A percentile compares a stretch with the other conserved stretches of the same genome.
Evolutionary conservation across 2,113 vertebrate species (phyloP).

Genomic region (Rhombomys opimus): DNA sequence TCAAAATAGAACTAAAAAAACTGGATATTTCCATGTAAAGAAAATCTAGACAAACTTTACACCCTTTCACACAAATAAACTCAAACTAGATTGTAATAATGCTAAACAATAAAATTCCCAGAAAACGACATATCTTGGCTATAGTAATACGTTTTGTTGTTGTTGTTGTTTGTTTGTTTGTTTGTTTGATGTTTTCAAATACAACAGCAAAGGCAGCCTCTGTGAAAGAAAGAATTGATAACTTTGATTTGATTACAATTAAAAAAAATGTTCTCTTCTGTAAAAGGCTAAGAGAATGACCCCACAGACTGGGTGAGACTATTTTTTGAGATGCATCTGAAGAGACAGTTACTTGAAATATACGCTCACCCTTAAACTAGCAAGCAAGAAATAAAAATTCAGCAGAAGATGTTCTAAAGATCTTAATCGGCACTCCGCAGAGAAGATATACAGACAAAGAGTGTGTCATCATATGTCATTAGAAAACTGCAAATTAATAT

Average conservation of each 20-base stretch:
- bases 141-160: neutral
- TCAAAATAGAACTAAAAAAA: neutral
- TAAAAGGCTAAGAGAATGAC: neutral
- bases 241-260: neutral
- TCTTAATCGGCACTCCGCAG: neutral
- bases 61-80: neutral
- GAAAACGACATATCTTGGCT: neutral
- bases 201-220: neutral
- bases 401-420: neutral
- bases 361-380: neutral
- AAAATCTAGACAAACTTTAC: neutral
- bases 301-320: neutral
- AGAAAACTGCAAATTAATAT: neutral
- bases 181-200: neutral
- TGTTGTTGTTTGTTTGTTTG: too few relatives aligned
- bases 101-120: neutral
- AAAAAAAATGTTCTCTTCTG: neutral
- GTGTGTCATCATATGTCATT: neutral
- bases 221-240: neutral
- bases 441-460: neutral
- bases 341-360: neutral
- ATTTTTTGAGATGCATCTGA: neutral
- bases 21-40: neutral
- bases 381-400: neutral
- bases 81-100: neutral